Conservation (phyloP, 1,140 invertebrate genomes). For the Drosophila gunungcola region DNA sequence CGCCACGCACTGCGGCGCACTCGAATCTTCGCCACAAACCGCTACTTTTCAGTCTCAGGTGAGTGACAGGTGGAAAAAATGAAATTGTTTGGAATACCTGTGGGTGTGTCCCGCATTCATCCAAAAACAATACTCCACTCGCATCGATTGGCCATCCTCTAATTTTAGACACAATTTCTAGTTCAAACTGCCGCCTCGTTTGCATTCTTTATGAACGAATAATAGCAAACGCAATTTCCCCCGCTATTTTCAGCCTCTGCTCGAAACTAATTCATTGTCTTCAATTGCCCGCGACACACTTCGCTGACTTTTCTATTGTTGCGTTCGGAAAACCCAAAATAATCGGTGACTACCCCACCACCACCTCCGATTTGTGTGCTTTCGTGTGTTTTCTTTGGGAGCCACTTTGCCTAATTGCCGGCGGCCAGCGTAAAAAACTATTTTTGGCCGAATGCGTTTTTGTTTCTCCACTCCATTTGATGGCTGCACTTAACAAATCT, state of each 20-base stretch:
- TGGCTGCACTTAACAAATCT: constrained; percentile 65
- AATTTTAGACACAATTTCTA: constrained; percentile 69
- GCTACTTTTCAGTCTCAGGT: constrained; percentile 63
- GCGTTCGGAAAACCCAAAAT: constrained; percentile 29
- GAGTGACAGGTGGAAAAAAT: constrained; percentile 34
- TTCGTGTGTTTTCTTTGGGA: constrained; percentile 55
- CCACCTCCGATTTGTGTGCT: background rate
- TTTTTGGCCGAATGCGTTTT: constrained; percentile 68
- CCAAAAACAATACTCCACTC: background rate
- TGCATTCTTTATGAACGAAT: constrained; percentile 46
- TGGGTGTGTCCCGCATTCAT: constrained; percentile 32
- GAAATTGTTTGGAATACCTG: constrained; percentile 2
- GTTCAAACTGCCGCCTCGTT: constrained; percentile 58
- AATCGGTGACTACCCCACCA: constrained; percentile 30
- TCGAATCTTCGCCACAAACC: constrained; percentile 65
- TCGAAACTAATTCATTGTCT: constrained; percentile 65
- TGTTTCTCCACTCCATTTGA: constrained; percentile 69
- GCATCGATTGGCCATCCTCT: constrained; percentile 63
- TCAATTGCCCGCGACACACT: constrained; percentile 73
- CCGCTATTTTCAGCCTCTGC: constrained; percentile 30
- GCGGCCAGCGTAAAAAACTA: constrained; percentile 37
- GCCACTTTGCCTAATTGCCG: constrained; percentile 67
- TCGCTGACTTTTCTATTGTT: constrained; percentile 60
- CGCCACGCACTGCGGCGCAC: constrained; percentile 69
- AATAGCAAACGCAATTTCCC: constrained; percentile 19